A percentile compares a stretch with the other conserved stretches of the same genome.
These are phyloP conservation scores for Dipodomys stephensi DNA, from an alignment of 2,113 vertebrate species.

Conservation along the genomic window DNA sequence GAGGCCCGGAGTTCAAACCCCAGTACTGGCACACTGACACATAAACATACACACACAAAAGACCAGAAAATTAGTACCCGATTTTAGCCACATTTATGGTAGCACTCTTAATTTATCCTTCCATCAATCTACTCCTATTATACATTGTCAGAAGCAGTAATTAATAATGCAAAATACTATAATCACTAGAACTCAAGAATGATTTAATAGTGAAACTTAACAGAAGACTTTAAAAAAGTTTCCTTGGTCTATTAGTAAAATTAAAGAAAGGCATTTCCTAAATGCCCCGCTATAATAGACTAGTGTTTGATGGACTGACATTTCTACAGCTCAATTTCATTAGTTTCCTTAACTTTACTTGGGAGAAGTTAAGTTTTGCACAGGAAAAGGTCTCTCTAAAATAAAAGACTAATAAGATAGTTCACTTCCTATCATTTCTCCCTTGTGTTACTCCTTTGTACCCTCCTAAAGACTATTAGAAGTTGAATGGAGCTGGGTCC, in stretches of 20 bases:
- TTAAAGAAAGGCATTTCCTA: not conserved
- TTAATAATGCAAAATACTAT: not conserved
- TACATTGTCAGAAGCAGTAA: not conserved
- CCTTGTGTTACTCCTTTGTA: not conserved
- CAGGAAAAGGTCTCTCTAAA: not conserved
- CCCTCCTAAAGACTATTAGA: not conserved
- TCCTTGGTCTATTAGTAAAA: slow-evolving; percentile 35
- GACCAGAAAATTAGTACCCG: not conserved
- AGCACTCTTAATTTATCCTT: not conserved
- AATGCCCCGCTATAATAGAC: not conserved
- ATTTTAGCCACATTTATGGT: slow-evolving; percentile 29
- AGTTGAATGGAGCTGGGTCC: not conserved
- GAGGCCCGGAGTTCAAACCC: too few relatives aligned
- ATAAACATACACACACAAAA: too few relatives aligned
- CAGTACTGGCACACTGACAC: too few relatives aligned
- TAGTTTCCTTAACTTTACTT: not conserved
- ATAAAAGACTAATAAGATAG: not conserved
- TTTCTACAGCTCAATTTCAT: not conserved
- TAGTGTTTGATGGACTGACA: not conserved
- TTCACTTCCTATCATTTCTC: not conserved
- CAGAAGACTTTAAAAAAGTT: not conserved
- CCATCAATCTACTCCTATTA: not conserved
- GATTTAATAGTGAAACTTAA: slow-evolving; percentile 1
- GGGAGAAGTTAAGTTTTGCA: not conserved
- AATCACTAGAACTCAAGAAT: not conserved